Conservation (phyloP, 2,113 vertebrate genomes). For the Symphodus melops region DNA sequence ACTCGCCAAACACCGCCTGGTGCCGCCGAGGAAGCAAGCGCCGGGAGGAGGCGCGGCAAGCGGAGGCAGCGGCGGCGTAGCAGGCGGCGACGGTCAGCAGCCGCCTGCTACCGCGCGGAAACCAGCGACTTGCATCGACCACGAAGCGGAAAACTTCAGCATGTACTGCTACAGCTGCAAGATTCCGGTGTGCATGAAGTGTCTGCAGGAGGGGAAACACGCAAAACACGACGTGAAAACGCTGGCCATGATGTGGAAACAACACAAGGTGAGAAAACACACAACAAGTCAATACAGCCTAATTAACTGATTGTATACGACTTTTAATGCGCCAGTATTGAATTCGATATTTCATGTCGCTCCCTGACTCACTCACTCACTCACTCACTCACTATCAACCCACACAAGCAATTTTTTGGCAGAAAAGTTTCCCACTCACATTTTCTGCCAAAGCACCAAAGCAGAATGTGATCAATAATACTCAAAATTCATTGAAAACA, state of each 20-base stretch:
- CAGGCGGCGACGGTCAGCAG: constrained; percentile 49
- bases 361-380: background rate
- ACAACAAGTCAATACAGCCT: no score
- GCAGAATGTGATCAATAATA: background rate
- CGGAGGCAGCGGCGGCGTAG: constrained; percentile 7
- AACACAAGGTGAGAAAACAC: constrained; percentile 92
- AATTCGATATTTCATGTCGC: no score
- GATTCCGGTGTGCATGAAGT: constrained; percentile 90
- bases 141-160: constrained; percentile 95
- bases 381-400: background rate
- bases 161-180: constrained; percentile 93
- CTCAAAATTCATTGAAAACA: background rate
- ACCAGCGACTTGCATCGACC: constrained; percentile 89
- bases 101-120: constrained; percentile 80
- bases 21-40: constrained; percentile 73
- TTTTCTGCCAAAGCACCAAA: background rate
- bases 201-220: constrained; percentile 93
- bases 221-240: constrained; percentile 92
- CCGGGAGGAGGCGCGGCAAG: constrained; percentile 34
- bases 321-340: no score
- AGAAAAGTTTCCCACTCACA: background rate
- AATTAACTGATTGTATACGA: no score
- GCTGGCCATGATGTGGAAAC: constrained; percentile 93
- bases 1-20: constrained; percentile 93
- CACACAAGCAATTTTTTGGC: background rate